A percentile compares a stretch with the other conserved stretches of the same genome.
Conservation (phyloP, 1,140 invertebrate genomes). For the Brachionus angularis region DNA sequence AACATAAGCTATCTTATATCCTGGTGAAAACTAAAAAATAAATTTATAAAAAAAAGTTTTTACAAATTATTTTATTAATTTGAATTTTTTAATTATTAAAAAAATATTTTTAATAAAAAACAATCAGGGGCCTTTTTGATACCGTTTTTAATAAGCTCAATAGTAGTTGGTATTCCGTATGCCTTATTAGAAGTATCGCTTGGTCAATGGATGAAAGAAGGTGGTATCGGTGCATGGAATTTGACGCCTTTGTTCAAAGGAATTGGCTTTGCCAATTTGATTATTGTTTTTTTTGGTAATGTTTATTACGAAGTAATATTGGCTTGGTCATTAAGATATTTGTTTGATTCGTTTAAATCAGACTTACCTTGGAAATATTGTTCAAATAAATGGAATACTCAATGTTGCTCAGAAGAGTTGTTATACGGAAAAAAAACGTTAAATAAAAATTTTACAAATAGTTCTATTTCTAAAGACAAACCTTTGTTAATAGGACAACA, state of each 20-base stretch:
- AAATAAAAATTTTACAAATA: not conserved
- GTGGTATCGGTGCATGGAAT: constrained; percentile 91
- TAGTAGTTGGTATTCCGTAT: constrained; percentile 44
- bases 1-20: too few species aligned
- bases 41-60: too few species aligned
- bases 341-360: constrained; percentile 48
- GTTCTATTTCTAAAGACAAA: not conserved
- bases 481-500: not conserved
- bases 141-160: constrained; percentile 39
- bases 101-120: not conserved
- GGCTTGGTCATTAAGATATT: constrained; percentile 56
- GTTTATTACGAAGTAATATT: constrained; percentile 51
- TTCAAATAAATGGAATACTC: constrained; percentile 44
- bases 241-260: constrained; percentile 83
- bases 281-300: constrained; percentile 62
- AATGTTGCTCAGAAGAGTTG: constrained; percentile 46
- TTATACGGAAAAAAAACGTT: constrained; percentile 3
- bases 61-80: not conserved
- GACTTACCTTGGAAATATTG: constrained; percentile 44
- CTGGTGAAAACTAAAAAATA: too few species aligned
- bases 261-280: constrained; percentile 89
- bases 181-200: constrained; percentile 44
- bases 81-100: not conserved
- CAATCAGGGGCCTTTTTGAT: constrained; percentile 44
- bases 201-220: constrained; percentile 65